Conservation (phyloP, 2,888 invertebrate genomes). For the Anodontia alba region DNA sequence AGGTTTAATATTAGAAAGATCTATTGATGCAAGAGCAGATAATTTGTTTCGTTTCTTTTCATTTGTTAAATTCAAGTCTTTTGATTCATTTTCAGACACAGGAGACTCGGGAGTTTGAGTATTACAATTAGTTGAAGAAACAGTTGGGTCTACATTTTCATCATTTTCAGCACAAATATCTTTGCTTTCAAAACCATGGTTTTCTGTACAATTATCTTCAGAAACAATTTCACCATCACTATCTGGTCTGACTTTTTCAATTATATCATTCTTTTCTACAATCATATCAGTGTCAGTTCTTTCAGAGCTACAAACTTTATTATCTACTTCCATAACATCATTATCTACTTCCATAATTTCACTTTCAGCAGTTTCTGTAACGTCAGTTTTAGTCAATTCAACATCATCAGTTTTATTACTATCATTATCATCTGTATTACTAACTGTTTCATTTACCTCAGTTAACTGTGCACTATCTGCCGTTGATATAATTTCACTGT, state of each 20-base stretch:
- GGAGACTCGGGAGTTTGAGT: background rate
- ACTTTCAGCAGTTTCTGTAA: background rate
- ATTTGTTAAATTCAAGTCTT: constrained; percentile 17
- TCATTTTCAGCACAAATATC: constrained; percentile 32
- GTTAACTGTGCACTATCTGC: background rate
- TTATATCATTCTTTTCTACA: background rate
- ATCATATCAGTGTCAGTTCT: background rate
- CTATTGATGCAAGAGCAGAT: constrained; percentile 59
- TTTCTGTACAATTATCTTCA: constrained; percentile 15
- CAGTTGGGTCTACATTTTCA: constrained; percentile 43
- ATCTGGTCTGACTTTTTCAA: constrained; percentile 18
- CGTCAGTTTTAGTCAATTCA: background rate
- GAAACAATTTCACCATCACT: constrained; percentile 18
- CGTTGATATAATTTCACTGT: background rate
- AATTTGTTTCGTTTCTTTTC: constrained; percentile 34
- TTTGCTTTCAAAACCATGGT: constrained; percentile 8
- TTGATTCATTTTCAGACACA: background rate
- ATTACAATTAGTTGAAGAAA: background rate
- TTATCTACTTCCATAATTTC: constrained; percentile 28
- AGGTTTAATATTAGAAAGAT: constrained; percentile 83
- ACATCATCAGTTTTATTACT: background rate
- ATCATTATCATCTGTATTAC: background rate
- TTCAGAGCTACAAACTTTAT: constrained; percentile 11
- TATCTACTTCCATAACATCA: constrained; percentile 25
- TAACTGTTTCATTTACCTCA: constrained; percentile 1